These are phyloP conservation scores for Thamnaconus septentrionalis DNA, from an alignment of 2,113 vertebrate species.

Conservation along the genomic window DNA sequence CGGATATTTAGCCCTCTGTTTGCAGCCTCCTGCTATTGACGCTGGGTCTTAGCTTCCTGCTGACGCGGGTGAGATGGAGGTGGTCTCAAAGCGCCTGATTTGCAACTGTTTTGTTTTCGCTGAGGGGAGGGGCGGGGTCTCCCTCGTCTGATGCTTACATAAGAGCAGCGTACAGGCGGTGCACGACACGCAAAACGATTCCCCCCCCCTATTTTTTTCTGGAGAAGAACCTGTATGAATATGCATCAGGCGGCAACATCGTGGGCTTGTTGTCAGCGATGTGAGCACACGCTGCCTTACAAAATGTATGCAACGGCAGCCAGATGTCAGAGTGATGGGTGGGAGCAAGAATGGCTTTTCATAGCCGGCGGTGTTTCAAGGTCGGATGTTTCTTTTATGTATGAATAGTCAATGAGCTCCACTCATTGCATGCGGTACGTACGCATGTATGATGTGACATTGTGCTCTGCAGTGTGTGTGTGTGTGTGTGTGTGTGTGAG, in stretches of 20 bases:
- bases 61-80: too few relatives aligned
- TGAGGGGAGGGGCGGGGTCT: too few relatives aligned
- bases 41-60: too few relatives aligned
- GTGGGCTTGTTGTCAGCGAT: not conserved
- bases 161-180: too few relatives aligned
- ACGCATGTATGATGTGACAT: constrained; percentile 11
- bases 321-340: constrained; percentile 1
- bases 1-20: too few relatives aligned
- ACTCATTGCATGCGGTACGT: constrained; percentile 20
- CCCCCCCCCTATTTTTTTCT: too few relatives aligned
- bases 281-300: not conserved
- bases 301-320: not conserved
- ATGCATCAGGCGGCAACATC: not conserved
- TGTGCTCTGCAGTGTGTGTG: too few relatives aligned
- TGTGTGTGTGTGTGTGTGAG: constrained; percentile 14
- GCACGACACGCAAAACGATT: too few relatives aligned
- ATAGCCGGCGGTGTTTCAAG: constrained; percentile 32
- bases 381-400: constrained; percentile 12
- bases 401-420: constrained; percentile 46
- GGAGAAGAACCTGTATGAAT: not conserved
- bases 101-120: too few relatives aligned
- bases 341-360: constrained; percentile 12
- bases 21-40: too few relatives aligned
- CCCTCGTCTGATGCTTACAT: too few relatives aligned
- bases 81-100: too few relatives aligned